Base-by-base conservation (phyloP, 2,888 invertebrate species). In the Troglohyphantes excavatus region DNA sequence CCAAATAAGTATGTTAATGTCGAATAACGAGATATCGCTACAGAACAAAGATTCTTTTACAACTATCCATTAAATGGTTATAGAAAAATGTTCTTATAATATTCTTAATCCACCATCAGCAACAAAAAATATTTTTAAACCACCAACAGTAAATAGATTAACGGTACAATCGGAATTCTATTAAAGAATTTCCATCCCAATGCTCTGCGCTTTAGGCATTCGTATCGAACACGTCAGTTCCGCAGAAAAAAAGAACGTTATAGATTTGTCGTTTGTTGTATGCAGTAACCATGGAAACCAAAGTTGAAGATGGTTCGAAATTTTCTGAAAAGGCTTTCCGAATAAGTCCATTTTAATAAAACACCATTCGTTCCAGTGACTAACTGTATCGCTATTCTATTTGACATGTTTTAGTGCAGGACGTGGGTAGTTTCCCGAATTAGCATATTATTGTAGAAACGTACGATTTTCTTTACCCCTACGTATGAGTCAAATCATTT, bases 201-300 rank as follows among this genome's bases (percentile, higher is more conserved):
- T 53, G 53, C n/a, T 5, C 39, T 39, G 39, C 39, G 53, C n/a
- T 53, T 53, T 53, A n/a, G 13, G 53, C 53, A 53, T 53, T 53
- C 53, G 13, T 9, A 53, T 53, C 53, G 53, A 53, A 53, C 53
- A 7, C 17, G 13, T 53, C 17, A 53, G 53, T n/a, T 53, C 53
- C 13, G n/a, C 13, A 53, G 53, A 9, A 53, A 53, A 53, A 53
- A 53, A 53, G 17, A 13, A 0, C n/a, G 53, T 53, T 53, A 53
- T 53, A n/a, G 53, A 53, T 53, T 53, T 5, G 53, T 53, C 53
- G 53, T 53, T 53, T 53, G 53, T 53, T 53, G 53, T n/a, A 13
- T 53, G 53, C n/a, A 53, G 53, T 53, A n/a, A n/a, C 53, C 53
- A 53, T 53, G 53, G 53, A 53, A 17, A 53, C 53, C 53, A 53